Evolutionary conservation across 2,113 vertebrate species (phyloP).

Genomic region (Pseudolaguvia tuberculata): DNA sequence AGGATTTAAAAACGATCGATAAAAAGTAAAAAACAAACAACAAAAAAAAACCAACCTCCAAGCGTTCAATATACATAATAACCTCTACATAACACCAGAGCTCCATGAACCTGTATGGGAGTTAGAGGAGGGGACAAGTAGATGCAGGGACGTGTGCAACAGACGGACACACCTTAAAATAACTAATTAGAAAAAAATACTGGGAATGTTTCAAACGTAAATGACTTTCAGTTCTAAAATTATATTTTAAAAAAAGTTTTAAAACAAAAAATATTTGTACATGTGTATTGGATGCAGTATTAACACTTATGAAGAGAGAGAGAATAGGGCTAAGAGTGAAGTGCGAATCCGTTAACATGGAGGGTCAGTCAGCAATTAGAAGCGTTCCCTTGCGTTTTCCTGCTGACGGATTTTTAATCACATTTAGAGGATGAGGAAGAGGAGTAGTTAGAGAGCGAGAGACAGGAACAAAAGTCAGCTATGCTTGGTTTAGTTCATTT

Average conservation of each 20-base stretch:
- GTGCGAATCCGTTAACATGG: conserved; percentile 50
- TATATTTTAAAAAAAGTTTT: conserved; percentile 48
- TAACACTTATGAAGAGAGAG: conserved; percentile 48
- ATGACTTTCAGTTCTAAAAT: conserved; percentile 35
- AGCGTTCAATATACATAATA: conserved; percentile 69
- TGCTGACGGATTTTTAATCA: conserved; percentile 13
- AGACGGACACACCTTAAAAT: conserved; percentile 36
- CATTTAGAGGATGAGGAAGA: conserved; percentile 21
- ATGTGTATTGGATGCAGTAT: conserved; percentile 44
- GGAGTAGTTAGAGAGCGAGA: background rate
- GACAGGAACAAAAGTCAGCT: background rate
- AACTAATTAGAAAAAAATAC: conserved; percentile 50
- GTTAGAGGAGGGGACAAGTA: background rate
- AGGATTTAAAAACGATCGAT: conserved; percentile 92
- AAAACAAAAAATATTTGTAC: conserved; percentile 31
- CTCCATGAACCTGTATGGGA: conserved; percentile 36
- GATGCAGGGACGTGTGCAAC: background rate
- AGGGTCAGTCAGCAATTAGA: conserved; percentile 50
- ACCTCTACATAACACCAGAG: conserved; percentile 51
- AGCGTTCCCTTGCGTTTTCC: conserved; percentile 38
- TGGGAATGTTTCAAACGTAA: conserved; percentile 59
- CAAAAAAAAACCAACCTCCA: conserved; percentile 56
- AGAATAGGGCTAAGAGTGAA: too few species aligned
- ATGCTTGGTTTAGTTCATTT: conserved; percentile 40
- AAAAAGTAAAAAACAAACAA: conserved; percentile 79